Evolutionary conservation across 2,113 vertebrate genomes (phyloP).

Genomic region (Hippocampus zosterae): DNA sequence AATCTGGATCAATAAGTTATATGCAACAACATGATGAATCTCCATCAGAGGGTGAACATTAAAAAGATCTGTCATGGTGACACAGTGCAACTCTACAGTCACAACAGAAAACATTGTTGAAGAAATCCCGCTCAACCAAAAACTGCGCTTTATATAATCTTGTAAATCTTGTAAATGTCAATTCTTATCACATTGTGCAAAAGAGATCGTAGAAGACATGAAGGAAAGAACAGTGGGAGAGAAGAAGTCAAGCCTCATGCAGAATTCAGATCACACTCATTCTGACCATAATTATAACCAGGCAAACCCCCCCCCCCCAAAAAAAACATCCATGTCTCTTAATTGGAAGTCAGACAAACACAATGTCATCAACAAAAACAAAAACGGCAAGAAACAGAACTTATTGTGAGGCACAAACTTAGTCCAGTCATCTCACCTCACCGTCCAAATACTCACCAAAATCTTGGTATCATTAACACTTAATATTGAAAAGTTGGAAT

Average conservation of each 20-base stretch:
- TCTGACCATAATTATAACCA: not conserved
- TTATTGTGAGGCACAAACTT: no score
- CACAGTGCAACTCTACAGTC: not conserved
- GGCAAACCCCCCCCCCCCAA: no score
- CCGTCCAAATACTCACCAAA: no score
- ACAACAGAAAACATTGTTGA: not conserved
- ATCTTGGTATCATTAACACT: no score
- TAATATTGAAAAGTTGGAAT: no score
- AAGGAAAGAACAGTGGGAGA: not conserved
- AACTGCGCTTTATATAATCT: not conserved
- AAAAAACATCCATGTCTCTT: not conserved
- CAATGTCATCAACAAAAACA: no score
- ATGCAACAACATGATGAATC: not conserved
- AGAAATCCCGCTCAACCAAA: not conserved
- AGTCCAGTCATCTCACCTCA: no score
- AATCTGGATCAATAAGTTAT: not conserved
- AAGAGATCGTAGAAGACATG: not conserved
- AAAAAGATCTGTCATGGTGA: not conserved
- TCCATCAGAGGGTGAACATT: not conserved
- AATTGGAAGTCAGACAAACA: not conserved
- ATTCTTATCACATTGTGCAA: not conserved
- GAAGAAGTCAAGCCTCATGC: not conserved
- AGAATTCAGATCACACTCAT: not conserved
- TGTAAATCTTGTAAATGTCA: not conserved
- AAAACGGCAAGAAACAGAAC: no score